Evolutionary conservation across 2,797 vertebrate genomes (phyloP).

Genomic region (Ispidina lecontei): DNA sequence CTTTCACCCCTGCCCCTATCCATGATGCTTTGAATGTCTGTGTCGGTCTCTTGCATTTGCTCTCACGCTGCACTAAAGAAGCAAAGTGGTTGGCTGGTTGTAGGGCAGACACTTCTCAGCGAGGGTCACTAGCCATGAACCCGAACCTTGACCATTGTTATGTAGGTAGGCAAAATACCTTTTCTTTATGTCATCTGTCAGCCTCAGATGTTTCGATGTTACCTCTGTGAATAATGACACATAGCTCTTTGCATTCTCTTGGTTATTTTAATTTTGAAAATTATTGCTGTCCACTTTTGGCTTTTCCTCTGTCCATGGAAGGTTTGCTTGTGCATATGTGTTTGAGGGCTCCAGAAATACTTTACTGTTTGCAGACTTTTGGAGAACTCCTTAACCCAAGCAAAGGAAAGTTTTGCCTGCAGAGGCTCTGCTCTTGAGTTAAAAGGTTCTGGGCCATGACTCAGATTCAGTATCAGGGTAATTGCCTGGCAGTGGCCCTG

Average conservation of each 20-base stretch:
- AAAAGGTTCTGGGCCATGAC: background rate
- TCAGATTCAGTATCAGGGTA: background rate
- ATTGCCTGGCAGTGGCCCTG: background rate
- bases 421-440: background rate
- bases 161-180: conserved; percentile 98
- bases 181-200: conserved; percentile 85
- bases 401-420: background rate
- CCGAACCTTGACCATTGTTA: conserved; percentile 89
- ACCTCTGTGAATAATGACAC: conserved; percentile 71
- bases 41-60: conserved; percentile 93
- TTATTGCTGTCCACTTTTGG: conserved; percentile 7
- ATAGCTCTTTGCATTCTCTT: conserved; percentile 66
- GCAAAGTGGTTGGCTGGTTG: conserved; percentile 91
- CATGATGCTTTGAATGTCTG: conserved; percentile 97
- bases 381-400: background rate
- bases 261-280: conserved; percentile 55
- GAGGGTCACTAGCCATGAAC: conserved; percentile 96
- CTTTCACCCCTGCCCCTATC: conserved; percentile 92
- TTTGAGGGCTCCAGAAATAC: conserved; percentile 68
- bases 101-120: conserved; percentile 95
- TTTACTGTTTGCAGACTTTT: background rate
- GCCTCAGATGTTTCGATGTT: conserved; percentile 73
- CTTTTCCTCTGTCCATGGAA: conserved; percentile 45
- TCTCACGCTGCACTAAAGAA: conserved; percentile 93
- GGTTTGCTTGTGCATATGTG: conserved; percentile 6